These are phyloP conservation scores for Plusia festucae DNA, from an alignment of 2,888 invertebrate genomes.

Conservation along the genomic window DNA sequence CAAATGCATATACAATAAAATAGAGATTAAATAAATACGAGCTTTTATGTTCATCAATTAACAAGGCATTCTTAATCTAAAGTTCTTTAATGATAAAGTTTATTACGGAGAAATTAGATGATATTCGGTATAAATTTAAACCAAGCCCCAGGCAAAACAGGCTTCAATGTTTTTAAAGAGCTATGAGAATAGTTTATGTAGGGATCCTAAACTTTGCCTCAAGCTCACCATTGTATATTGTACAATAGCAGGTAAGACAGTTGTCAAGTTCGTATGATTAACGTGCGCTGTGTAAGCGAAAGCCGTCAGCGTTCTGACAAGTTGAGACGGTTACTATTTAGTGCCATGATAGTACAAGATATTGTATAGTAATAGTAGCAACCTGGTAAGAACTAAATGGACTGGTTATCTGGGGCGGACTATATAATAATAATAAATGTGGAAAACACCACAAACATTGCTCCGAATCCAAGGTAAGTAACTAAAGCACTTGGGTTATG, in stretches of 20 bases:
- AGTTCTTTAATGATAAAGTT: background rate
- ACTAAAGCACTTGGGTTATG: too few species aligned
- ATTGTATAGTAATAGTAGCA: background rate
- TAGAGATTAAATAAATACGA: too few species aligned
- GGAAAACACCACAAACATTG: too few species aligned
- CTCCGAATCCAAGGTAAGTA: too few species aligned
- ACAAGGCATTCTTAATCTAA: too few species aligned
- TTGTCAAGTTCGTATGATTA: conserved; percentile 1
- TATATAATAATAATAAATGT: background rate
- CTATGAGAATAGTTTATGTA: background rate
- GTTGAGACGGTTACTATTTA: background rate
- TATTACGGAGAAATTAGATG: background rate
- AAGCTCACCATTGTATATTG: background rate
- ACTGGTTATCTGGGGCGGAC: background rate
- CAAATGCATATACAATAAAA: too few species aligned
- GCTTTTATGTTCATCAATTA: too few species aligned
- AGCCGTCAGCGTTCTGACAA: background rate
- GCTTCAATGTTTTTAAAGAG: background rate
- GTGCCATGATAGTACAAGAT: background rate
- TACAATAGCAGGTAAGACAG: background rate
- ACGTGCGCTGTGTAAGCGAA: background rate
- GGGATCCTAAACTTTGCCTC: background rate
- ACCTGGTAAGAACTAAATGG: background rate
- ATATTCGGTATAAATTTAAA: background rate
- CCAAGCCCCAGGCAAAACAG: background rate